These are phyloP conservation scores for Alca torda DNA, from an alignment of 2,797 vertebrate genomes.

Conservation along the genomic window DNA sequence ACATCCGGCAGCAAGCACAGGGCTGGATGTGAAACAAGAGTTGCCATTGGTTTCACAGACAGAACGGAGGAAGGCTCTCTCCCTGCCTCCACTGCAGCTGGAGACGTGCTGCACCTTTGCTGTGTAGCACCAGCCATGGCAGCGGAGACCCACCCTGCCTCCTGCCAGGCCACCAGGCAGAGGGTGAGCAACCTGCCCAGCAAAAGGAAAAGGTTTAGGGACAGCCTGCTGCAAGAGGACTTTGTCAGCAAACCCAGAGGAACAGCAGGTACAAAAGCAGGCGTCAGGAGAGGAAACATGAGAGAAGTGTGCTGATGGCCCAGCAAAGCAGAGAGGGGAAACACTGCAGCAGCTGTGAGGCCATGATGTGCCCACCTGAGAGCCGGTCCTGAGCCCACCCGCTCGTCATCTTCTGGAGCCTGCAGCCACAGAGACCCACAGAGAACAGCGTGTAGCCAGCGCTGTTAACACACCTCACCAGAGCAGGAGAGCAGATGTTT, in stretches of 20 bases:
- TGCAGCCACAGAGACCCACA: rapidly evolving
- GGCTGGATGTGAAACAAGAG: background rate
- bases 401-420: background rate
- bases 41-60: background rate
- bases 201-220: background rate
- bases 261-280: background rate
- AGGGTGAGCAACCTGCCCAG: background rate
- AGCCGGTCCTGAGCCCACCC: background rate
- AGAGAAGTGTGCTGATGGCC: background rate
- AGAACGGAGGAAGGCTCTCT: background rate
- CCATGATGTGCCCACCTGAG: rapidly evolving
- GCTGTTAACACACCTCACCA: background rate
- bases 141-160: background rate
- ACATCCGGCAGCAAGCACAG: background rate
- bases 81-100: background rate
- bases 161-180: background rate
- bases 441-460: background rate
- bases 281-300: background rate
- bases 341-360: background rate
- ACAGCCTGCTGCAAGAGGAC: background rate
- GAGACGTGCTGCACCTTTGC: background rate
- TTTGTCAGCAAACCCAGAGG: background rate
- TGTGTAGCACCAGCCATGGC: rapidly evolving
- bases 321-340: background rate
- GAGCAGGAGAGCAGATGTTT: background rate